A percentile compares a stretch with the other conserved stretches of the same genome.
These are phyloP conservation scores for Thermophis baileyi DNA, from an alignment of 2,113 vertebrate genomes.

Conservation along the genomic window DNA sequence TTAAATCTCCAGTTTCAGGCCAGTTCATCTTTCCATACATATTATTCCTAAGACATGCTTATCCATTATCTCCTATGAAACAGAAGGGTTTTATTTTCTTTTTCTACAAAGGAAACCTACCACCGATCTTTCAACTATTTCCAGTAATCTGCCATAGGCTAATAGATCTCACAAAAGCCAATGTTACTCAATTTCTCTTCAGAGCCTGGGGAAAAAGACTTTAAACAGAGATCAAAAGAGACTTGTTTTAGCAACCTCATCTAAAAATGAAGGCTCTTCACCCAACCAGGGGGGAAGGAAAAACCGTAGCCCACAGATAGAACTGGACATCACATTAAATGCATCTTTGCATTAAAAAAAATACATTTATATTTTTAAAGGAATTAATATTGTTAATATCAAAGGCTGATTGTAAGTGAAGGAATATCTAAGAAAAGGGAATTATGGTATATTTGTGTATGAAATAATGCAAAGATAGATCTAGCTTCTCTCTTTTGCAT, in stretches of 20 bases:
- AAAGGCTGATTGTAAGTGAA: not conserved
- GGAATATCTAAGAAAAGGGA: not conserved
- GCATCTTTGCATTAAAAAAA: not conserved
- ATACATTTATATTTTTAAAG: not conserved
- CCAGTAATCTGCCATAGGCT: not conserved
- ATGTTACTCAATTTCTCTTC: conserved; percentile 8
- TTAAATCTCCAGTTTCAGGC: not conserved
- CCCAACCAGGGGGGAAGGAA: no score
- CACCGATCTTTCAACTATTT: not conserved
- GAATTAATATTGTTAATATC: not conserved
- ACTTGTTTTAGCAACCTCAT: not conserved
- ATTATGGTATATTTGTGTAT: not conserved
- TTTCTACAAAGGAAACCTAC: not conserved
- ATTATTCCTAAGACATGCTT: not conserved
- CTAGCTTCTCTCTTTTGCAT: not conserved
- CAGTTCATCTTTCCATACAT: not conserved
- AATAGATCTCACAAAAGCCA: not conserved
- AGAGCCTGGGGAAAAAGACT: not conserved
- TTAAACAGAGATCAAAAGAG: not conserved
- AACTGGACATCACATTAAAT: not conserved
- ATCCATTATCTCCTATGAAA: not conserved
- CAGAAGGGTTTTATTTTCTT: not conserved
- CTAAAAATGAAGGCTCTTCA: not conserved
- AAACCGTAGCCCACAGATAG: not conserved
- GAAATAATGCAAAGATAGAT: not conserved